Conservation (phyloP, 2,888 invertebrate genomes). For the Dryomyza anilis region DNA sequence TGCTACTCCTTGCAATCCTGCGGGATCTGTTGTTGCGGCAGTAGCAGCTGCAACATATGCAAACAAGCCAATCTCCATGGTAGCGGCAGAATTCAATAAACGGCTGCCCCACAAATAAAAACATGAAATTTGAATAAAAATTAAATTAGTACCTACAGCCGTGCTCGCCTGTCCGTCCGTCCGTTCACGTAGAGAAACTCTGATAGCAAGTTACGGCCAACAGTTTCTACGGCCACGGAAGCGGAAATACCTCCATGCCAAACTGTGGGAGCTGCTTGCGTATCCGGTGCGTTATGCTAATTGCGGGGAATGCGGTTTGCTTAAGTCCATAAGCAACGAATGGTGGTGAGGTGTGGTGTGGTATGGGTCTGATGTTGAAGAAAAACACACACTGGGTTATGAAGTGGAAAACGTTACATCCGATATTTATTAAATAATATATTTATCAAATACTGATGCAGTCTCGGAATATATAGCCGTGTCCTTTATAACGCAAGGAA, state of each 20-base stretch:
- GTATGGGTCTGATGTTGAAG: too few species aligned
- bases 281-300: not conserved
- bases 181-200: too few species aligned
- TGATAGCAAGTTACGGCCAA: too few species aligned
- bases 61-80: not conserved
- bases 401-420: too few species aligned
- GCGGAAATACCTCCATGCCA: slow-evolving; percentile 1
- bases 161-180: too few species aligned
- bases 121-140: slow-evolving; percentile 7
- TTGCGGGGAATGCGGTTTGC: not conserved
- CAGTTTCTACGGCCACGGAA: not conserved
- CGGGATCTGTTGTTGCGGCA: not conserved
- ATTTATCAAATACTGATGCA: too few species aligned
- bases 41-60: not conserved
- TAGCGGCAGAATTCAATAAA: not conserved
- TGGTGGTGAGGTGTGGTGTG: too few species aligned
- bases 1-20: not conserved
- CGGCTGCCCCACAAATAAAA: not conserved
- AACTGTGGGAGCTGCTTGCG: not conserved
- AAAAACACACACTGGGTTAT: too few species aligned
- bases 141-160: not conserved
- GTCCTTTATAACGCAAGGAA: too few species aligned
- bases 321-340: too few species aligned
- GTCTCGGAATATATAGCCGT: too few species aligned
- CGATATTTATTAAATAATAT: too few species aligned